Base-by-base conservation (phyloP, 2,797 vertebrate species). In the Gymnopithys bicolor region DNA sequence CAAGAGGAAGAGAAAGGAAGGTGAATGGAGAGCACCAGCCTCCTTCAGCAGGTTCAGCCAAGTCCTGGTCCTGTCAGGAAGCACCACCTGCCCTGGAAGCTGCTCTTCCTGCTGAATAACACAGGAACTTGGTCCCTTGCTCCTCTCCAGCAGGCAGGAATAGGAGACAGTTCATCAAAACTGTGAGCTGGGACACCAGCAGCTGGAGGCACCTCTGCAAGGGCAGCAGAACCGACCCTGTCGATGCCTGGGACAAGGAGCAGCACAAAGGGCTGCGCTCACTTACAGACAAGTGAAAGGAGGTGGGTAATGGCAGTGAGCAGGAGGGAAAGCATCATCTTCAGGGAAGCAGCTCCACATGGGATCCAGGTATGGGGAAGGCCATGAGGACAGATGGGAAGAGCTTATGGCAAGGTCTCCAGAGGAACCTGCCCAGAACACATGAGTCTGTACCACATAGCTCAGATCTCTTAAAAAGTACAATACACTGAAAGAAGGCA, bases 71-170 rank as follows among this genome's bases (percentile, higher is more conserved):
- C 60, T n/a, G 32, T 33, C 60, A 64, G 69, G 46, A 56, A 68
- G 78, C 48, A 24, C 11, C 7, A 2, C 46, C 62, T 48, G 19
- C 60, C 43, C 15, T 7, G 17, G 49, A 37, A 88, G 82, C 35
- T 51, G 81, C 48, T 84, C 11, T n/a, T 55, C 46, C 53, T 74
- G 64, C 37, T 21, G 41, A 37, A 21, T 70, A 71, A 62, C 53
- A 55, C 33, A 71, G 32, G 6, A 58, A 46, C 13, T 24, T 3
- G 3, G 39, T 30, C 22, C 0, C 3, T 46, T 0, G 0, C 21
- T 76, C 30, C 25, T 80, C 49, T n/a, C 63, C 37, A 73, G 55
- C 5, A 8, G 41, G 59, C 64, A 85, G 56, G 33, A 85, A 58
- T 2, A 51, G 35, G 74, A 63, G 19, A 39, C 43, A 35, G 24